These are phyloP conservation scores for Cabera pusaria DNA, from an alignment of 2,888 invertebrate genomes.

Conservation along the genomic window DNA sequence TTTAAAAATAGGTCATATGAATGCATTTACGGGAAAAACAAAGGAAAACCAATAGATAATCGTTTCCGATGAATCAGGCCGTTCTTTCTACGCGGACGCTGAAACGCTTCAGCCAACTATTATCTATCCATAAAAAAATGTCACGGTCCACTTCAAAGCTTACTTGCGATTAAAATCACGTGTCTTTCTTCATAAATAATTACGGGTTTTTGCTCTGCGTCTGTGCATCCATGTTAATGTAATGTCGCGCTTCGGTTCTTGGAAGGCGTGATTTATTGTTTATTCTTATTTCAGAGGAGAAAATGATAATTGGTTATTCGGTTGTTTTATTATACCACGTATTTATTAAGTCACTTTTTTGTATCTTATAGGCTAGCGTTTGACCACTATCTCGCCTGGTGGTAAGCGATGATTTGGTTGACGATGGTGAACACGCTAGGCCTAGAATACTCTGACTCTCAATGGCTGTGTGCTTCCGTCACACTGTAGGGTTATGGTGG, in stretches of 20 bases:
- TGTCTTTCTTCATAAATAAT: constrained; percentile 34
- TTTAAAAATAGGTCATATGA: too few relatives aligned
- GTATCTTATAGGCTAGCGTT: too few relatives aligned
- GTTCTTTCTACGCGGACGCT: constrained; percentile 15
- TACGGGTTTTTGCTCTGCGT: constrained; percentile 44
- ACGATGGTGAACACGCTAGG: too few relatives aligned
- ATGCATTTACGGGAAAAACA: neutral
- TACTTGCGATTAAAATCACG: constrained; percentile 33
- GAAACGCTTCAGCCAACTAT: constrained; percentile 7
- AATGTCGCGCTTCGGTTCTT: constrained; percentile 32
- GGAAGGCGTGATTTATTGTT: constrained; percentile 22
- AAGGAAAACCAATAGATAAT: too few relatives aligned
- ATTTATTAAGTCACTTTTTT: too few relatives aligned
- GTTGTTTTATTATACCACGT: too few relatives aligned
- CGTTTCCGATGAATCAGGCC: constrained; percentile 4
- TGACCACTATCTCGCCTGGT: too few relatives aligned
- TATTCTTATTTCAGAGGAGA: neutral
- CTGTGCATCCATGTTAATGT: constrained; percentile 38
- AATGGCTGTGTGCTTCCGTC: too few relatives aligned
- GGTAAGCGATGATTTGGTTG: too few relatives aligned
- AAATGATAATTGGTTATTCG: too few relatives aligned
- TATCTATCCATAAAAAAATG: constrained; percentile 20
- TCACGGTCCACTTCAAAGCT: constrained; percentile 32
- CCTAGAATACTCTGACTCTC: too few relatives aligned
- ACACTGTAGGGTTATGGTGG: too few relatives aligned